phyloP scores from a whole-genome alignment of 2,797 vertebrate species.

The Epinephelus malabaricus region DNA sequence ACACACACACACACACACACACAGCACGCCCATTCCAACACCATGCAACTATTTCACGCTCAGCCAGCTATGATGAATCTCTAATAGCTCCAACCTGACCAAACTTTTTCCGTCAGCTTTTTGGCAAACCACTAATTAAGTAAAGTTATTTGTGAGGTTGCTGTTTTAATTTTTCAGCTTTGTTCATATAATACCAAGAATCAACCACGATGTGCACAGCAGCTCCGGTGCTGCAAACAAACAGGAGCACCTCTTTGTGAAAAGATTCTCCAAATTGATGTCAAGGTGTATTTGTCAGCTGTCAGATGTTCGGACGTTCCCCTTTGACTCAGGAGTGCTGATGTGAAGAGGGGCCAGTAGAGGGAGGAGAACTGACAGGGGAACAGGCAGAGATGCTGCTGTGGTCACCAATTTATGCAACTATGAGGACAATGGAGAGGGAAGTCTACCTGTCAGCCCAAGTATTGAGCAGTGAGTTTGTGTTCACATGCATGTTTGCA shows the following conservation, averaged over 20 bases:
- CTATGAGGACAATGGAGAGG: neutral
- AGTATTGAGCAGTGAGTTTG: neutral
- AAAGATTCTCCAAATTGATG: slow-evolving; percentile 46
- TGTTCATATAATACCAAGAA: neutral
- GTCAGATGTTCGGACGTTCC: slow-evolving; percentile 18
- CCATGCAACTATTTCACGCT: slow-evolving; percentile 47
- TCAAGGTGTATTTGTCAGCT: slow-evolving; percentile 46
- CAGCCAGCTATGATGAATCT: slow-evolving; percentile 37
- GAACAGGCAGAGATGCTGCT: slow-evolving; percentile 10
- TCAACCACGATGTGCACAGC: neutral
- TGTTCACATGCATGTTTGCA: slow-evolving; percentile 10
- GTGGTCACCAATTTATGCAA: slow-evolving; percentile 17
- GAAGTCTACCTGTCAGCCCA: neutral
- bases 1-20: neutral
- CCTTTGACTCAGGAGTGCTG: slow-evolving; percentile 30
- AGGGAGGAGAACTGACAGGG: slow-evolving; percentile 28
- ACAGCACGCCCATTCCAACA: neutral
- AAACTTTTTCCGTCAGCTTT: slow-evolving; percentile 1
- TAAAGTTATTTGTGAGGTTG: slow-evolving; percentile 1
- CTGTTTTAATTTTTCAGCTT: neutral
- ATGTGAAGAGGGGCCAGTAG: slow-evolving; percentile 28
- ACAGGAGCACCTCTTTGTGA: slow-evolving; percentile 12
- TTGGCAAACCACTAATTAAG: slow-evolving; percentile 12
- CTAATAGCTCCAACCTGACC: slow-evolving; percentile 26
- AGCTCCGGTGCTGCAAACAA: neutral